These are phyloP conservation scores for Branchinecta lynchi DNA, from an alignment of 1,140 invertebrate species.

Conservation along the genomic window DNA sequence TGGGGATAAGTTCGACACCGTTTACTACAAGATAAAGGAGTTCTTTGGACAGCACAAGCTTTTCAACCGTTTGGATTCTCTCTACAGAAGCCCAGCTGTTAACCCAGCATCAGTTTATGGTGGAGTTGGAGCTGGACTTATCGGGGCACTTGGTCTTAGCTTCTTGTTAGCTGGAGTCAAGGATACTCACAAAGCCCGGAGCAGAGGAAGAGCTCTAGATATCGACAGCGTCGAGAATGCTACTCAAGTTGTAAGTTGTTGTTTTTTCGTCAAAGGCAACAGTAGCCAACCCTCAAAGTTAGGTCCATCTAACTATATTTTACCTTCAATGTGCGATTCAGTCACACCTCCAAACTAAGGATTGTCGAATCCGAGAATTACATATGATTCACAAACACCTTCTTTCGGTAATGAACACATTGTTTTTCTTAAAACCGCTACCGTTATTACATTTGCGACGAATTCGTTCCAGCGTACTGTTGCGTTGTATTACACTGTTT, in stretches of 20 bases:
- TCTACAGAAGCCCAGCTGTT: not conserved
- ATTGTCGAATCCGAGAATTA: no score
- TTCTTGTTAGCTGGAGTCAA: not conserved
- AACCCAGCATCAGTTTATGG: conserved; percentile 3
- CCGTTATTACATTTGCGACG: no score
- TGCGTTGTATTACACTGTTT: no score
- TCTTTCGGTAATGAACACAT: no score
- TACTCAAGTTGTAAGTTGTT: not conserved
- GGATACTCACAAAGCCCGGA: not conserved
- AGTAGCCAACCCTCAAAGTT: no score
- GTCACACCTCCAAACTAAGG: no score
- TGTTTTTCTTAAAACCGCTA: no score
- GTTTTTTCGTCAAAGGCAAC: no score
- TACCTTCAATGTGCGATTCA: no score
- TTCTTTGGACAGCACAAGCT: not conserved
- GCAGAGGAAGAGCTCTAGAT: not conserved
- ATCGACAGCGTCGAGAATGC: not conserved
- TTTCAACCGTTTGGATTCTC: not conserved
- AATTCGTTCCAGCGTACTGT: no score
- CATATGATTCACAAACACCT: no score
- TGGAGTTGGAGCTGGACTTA: not conserved
- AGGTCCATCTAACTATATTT: no score
- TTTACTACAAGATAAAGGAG: not conserved
- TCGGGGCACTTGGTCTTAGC: not conserved
- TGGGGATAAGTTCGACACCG: not conserved